Conservation (phyloP, 2,113 vertebrate species). For the Myocastor coypus region DNA sequence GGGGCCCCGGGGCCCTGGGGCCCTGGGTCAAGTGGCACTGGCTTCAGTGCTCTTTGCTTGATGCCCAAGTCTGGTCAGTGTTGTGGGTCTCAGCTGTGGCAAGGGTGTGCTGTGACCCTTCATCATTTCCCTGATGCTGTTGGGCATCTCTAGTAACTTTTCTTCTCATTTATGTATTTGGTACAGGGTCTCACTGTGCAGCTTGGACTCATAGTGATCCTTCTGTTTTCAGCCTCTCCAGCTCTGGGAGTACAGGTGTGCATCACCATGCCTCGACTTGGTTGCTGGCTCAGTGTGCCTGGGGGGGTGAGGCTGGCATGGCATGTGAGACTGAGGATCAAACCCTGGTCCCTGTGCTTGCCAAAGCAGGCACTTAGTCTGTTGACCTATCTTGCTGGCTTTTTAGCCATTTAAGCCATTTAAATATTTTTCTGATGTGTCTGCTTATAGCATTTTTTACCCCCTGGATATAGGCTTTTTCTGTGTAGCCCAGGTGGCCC, state of each 20-base stretch:
- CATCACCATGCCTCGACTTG: too few relatives aligned
- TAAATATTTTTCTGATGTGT: not conserved
- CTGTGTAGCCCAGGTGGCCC: not conserved
- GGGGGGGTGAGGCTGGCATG: too few relatives aligned
- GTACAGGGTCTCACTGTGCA: too few relatives aligned
- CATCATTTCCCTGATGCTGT: not conserved
- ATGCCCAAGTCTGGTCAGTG: not conserved
- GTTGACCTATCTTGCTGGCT: too few relatives aligned
- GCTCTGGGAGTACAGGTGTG: too few relatives aligned
- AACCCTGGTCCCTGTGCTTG: too few relatives aligned
- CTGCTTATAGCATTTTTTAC: not conserved
- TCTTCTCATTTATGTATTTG: not conserved
- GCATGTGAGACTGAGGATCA: too few relatives aligned
- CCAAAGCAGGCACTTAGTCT: too few relatives aligned
- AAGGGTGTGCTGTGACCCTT: not conserved
- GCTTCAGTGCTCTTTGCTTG: not conserved
- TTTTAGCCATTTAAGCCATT: not conserved
- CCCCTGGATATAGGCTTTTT: not conserved
- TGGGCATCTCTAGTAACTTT: not conserved
- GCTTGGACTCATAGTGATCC: too few relatives aligned
- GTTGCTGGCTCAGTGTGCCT: too few relatives aligned
- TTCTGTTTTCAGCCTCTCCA: too few relatives aligned
- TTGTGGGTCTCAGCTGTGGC: not conserved
- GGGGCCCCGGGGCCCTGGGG: not conserved
- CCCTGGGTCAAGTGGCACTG: not conserved